Percentiles rank a stretch among this genome's conserved stretches.
Evolutionary conservation across 2,797 vertebrate genomes (phyloP).

Genomic region (Rhynchotus rufescens): DNA sequence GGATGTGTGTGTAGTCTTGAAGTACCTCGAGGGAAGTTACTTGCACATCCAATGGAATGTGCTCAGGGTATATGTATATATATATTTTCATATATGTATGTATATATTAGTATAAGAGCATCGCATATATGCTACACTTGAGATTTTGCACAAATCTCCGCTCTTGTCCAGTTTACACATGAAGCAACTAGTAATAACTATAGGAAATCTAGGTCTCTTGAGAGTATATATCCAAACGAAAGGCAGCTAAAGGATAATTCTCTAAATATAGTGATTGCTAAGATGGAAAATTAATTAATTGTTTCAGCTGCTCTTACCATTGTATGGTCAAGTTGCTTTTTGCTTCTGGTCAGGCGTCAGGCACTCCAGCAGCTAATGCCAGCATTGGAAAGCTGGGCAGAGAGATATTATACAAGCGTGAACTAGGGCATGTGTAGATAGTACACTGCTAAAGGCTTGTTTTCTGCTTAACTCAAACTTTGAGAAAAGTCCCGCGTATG

Average conservation of each 20-base stretch:
- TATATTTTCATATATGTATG: background rate
- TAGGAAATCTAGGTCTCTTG: background rate
- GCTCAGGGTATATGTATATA: too few species aligned
- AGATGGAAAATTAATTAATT: background rate
- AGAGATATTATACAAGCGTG: background rate
- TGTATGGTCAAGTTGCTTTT: background rate
- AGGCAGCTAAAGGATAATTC: background rate
- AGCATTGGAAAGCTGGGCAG: background rate
- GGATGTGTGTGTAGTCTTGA: background rate
- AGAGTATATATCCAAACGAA: background rate
- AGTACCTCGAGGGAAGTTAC: background rate
- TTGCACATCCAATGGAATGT: background rate
- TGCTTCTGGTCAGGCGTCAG: background rate
- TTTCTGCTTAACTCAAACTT: conserved; percentile 53
- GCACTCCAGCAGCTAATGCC: background rate
- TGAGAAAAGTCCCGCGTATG: background rate
- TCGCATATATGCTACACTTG: background rate
- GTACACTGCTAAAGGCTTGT: background rate
- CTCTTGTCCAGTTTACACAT: background rate
- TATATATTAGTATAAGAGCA: background rate
- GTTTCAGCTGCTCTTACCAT: background rate
- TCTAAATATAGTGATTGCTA: background rate
- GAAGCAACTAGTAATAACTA: background rate
- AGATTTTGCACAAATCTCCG: background rate
- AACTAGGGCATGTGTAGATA: background rate